Percentiles rank a stretch among this genome's conserved stretches.
Evolutionary conservation across 2,113 vertebrate genomes (phyloP).

Genomic region (Gasterosteus nipponicus): DNA sequence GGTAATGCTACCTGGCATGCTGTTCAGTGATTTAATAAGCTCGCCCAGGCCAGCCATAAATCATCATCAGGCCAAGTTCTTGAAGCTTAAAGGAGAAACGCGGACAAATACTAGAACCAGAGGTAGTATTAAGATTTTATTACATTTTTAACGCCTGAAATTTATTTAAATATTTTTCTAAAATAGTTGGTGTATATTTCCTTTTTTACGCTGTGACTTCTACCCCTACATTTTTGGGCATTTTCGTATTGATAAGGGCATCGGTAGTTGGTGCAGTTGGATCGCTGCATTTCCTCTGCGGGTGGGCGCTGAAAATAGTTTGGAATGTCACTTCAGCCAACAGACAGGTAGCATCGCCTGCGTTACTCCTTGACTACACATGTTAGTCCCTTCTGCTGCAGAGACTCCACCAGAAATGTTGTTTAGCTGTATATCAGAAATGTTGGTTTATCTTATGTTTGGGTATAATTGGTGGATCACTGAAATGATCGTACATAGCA

Average conservation of each 20-base stretch:
- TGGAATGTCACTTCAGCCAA: neutral
- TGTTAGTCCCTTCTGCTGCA: neutral
- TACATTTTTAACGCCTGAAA: neutral
- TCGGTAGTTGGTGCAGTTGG: no score
- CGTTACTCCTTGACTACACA: neutral
- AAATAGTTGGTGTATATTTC: neutral
- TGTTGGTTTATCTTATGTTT: conserved; percentile 22
- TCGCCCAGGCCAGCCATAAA: conserved; percentile 68
- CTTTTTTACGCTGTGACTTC: neutral
- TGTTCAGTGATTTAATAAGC: conserved; percentile 76
- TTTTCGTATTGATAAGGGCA: neutral
- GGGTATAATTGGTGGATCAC: conserved; percentile 22
- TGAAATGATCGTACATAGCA: no score
- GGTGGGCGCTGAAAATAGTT: neutral
- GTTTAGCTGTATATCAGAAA: neutral
- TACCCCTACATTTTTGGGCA: neutral
- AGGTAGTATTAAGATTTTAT: neutral
- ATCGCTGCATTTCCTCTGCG: neutral
- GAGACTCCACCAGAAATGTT: conserved; percentile 6
- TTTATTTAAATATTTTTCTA: neutral
- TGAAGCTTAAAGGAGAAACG: conserved; percentile 54
- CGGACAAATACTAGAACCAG: conserved; percentile 33
- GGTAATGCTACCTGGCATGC: conserved; percentile 73
- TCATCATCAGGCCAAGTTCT: conserved; percentile 73
- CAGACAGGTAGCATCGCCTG: neutral